phyloP scores from a whole-genome alignment of 2,113 vertebrate species.

The Excalfactoria chinensis region DNA sequence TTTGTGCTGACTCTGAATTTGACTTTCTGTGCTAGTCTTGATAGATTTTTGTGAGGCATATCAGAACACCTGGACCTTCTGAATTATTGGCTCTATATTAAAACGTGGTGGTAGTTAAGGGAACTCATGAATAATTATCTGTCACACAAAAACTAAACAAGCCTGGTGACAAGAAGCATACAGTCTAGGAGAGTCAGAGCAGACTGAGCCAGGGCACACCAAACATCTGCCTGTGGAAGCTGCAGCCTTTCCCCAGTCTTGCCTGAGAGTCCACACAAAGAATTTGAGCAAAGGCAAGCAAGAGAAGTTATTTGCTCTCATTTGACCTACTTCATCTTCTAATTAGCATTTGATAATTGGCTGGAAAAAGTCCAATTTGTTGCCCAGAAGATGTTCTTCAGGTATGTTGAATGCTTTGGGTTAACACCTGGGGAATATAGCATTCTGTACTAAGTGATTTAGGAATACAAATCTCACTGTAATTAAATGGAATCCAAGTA shows the following conservation, averaged over 20 bases:
- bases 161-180: background rate
- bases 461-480: slow-evolving; percentile 13
- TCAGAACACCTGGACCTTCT: background rate
- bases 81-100: background rate
- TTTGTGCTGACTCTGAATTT: background rate
- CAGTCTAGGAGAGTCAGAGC: accelerated
- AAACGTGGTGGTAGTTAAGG: background rate
- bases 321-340: slow-evolving; percentile 51
- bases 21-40: background rate
- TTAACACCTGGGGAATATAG: background rate
- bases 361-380: slow-evolving; percentile 44
- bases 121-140: background rate
- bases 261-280: background rate
- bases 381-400: slow-evolving; percentile 5
- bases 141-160: background rate
- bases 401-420: background rate
- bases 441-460: background rate
- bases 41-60: background rate
- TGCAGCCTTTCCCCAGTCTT: background rate
- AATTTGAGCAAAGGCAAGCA: background rate
- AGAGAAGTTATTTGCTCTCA: slow-evolving; percentile 14
- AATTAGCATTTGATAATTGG: slow-evolving; percentile 53
- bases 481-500: slow-evolving; percentile 17
- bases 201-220: slow-evolving; percentile 35
- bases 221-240: slow-evolving; percentile 10